Conservation (phyloP, 2,797 vertebrate species). For the Spizella passerina region DNA sequence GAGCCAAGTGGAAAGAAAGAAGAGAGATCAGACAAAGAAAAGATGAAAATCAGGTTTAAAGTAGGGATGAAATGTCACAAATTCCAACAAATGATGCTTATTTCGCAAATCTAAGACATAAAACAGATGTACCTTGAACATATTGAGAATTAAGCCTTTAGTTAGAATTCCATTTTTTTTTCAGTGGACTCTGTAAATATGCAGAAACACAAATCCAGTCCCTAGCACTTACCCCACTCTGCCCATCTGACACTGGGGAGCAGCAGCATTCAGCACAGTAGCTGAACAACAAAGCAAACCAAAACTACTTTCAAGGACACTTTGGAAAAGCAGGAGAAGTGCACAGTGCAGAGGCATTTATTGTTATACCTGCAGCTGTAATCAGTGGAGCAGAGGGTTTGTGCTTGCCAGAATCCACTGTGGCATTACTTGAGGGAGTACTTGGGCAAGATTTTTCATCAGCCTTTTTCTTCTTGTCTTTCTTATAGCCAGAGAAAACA, state of each 20-base stretch:
- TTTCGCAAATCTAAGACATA: not conserved
- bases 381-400: conserved; percentile 71
- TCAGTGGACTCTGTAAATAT: not conserved
- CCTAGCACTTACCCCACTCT: not conserved
- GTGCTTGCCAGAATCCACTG: conserved; percentile 87
- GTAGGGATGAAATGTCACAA: not conserved
- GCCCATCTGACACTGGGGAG: not conserved
- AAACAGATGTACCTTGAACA: not conserved
- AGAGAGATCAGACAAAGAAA: not conserved
- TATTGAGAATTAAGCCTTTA: not conserved
- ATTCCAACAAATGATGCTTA: not conserved
- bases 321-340: not conserved
- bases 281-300: not conserved
- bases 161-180: not conserved
- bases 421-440: conserved; percentile 89
- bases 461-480: conserved; percentile 94
- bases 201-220: not conserved
- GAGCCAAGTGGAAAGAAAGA: not conserved
- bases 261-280: not conserved
- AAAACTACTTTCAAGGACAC: not conserved
- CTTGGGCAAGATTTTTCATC: conserved; percentile 90
- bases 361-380: conserved; percentile 82
- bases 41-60: not conserved
- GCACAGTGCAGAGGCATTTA: not conserved
- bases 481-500: conserved; percentile 96